A percentile compares a stretch with the other conserved stretches of the same genome.
These are phyloP conservation scores for Calycopis cecrops DNA, from an alignment of 1,140 invertebrate genomes.

Conservation along the genomic window DNA sequence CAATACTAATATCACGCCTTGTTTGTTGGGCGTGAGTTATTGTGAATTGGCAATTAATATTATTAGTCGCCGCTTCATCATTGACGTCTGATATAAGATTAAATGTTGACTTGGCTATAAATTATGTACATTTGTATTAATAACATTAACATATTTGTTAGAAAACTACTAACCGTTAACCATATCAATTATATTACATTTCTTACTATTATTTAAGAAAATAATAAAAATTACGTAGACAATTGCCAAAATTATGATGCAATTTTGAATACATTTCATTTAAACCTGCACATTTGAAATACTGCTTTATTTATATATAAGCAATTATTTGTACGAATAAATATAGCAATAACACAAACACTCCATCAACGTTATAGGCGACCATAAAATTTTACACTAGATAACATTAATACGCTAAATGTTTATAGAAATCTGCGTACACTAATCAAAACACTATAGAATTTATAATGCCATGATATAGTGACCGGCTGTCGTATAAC, in stretches of 20 bases:
- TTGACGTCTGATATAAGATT: not conserved
- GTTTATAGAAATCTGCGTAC: conserved; percentile 3
- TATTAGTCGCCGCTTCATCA: not conserved
- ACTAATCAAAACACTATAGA: conserved; percentile 19
- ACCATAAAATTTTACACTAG: too few species aligned
- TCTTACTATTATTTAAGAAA: too few species aligned
- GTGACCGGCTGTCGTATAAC: conserved; percentile 22
- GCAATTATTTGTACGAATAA: not conserved
- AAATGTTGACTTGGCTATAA: too few species aligned
- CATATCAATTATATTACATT: too few species aligned
- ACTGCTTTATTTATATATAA: not conserved
- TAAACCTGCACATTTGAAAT: conserved; percentile 1
- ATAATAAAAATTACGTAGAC: too few species aligned
- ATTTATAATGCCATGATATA: conserved; percentile 16
- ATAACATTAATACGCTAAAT: too few species aligned
- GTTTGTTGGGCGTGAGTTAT: conserved; percentile 15
- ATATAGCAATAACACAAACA: too few species aligned
- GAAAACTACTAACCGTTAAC: too few species aligned
- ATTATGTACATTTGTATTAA: too few species aligned
- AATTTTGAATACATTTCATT: not conserved
- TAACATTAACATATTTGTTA: too few species aligned
- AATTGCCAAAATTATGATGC: too few species aligned
- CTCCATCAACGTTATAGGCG: too few species aligned
- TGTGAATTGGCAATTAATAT: conserved; percentile 8
- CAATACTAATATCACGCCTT: conserved; percentile 25